A percentile compares a stretch with the other conserved stretches of the same genome.
Evolutionary conservation across 2,888 invertebrate genomes (phyloP).

Genomic region (Phyllotreta striolata): DNA sequence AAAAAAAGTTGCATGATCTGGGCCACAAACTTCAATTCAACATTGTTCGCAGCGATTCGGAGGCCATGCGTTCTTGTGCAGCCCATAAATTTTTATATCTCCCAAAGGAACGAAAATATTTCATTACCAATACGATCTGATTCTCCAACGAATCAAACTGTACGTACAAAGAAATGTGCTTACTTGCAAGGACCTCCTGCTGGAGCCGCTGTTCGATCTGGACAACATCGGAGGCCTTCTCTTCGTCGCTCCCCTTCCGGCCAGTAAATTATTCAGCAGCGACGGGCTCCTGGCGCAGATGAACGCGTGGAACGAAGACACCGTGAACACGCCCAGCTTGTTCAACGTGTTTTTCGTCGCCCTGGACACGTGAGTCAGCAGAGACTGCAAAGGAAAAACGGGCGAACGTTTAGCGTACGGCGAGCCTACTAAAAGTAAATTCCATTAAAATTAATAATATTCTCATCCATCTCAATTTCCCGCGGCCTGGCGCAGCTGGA

Average conservation of each 20-base stretch:
- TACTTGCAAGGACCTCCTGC: constrained; percentile 86
- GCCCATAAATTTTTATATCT: constrained; percentile 5
- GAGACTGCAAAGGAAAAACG: constrained; percentile 73
- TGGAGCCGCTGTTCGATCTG: constrained; percentile 87
- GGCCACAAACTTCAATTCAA: constrained; percentile 11
- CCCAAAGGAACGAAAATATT: too few species aligned
- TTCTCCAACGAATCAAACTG: background rate
- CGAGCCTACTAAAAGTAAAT: background rate
- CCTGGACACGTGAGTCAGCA: constrained; percentile 93
- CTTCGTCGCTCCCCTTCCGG: constrained; percentile 90
- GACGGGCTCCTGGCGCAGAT: constrained; percentile 96
- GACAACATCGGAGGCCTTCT: constrained; percentile 89
- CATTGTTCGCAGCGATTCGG: background rate
- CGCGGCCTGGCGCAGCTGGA: too few species aligned
- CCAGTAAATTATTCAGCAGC: constrained; percentile 87
- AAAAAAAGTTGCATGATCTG: constrained; percentile 1
- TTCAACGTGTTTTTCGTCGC: constrained; percentile 94
- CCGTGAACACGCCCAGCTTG: constrained; percentile 96
- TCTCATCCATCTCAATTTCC: too few species aligned
- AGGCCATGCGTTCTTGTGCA: background rate
- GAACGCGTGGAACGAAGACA: constrained; percentile 97
- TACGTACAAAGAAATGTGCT: constrained; percentile 42
- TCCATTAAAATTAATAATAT: too few species aligned
- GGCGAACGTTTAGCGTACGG: background rate
- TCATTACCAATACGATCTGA: too few species aligned